Percentiles rank a stretch among this genome's conserved stretches.
Evolutionary conservation across 2,888 invertebrate species (phyloP).

Genomic region (Brachynemurus nebulosus): DNA sequence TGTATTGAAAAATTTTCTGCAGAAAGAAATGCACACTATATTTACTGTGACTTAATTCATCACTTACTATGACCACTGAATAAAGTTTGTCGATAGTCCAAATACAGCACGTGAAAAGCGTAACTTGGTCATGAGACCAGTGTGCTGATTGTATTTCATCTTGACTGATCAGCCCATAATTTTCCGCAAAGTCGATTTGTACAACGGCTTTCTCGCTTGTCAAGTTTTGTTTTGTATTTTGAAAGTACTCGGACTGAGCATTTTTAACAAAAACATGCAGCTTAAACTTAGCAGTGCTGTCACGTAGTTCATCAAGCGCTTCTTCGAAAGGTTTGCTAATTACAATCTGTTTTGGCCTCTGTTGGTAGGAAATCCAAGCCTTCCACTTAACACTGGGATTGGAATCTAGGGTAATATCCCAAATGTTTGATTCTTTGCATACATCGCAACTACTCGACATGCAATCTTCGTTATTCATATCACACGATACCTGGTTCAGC

Average conservation of each 20-base stretch:
- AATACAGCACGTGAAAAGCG: slow-evolving; percentile 4
- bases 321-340: slow-evolving; percentile 9
- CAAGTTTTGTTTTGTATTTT: slow-evolving; percentile 7
- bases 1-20: slow-evolving; percentile 15
- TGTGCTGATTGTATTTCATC: slow-evolving; percentile 7
- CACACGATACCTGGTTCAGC: slow-evolving; percentile 8
- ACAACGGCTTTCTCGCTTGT: slow-evolving; percentile 7
- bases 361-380: slow-evolving; percentile 7
- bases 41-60: slow-evolving; percentile 17
- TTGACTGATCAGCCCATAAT: slow-evolving; percentile 5
- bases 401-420: background rate
- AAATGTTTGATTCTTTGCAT: slow-evolving; percentile 2
- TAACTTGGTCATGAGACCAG: slow-evolving; percentile 8
- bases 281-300: background rate
- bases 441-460: slow-evolving; percentile 9
- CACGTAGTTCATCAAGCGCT: slow-evolving; percentile 6
- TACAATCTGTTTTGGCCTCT: slow-evolving; percentile 9
- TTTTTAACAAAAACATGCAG: slow-evolving; percentile 7
- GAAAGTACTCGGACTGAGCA: slow-evolving; percentile 8
- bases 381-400: background rate
- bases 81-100: slow-evolving; percentile 8
- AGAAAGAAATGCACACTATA: slow-evolving; percentile 17
- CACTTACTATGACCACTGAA: slow-evolving; percentile 12
- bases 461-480: slow-evolving; percentile 9
- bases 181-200: slow-evolving; percentile 9